Percentiles rank a stretch among this genome's conserved stretches.
Evolutionary conservation across 2,888 invertebrate genomes (phyloP).

Genomic region (Melanotus villosus): DNA sequence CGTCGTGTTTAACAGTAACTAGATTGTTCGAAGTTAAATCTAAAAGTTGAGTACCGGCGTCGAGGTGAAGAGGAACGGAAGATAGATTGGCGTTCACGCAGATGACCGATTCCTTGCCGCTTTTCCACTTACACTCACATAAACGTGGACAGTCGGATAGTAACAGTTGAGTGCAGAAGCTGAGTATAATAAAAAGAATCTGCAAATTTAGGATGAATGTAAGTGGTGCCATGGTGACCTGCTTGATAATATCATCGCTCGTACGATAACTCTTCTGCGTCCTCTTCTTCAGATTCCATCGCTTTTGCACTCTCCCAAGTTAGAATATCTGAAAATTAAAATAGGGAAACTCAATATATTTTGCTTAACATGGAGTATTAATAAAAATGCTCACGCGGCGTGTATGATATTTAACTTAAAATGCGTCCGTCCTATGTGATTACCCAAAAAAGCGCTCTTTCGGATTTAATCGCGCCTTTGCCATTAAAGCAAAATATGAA

Average conservation of each 20-base stretch:
- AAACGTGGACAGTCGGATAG: slow-evolving; percentile 79
- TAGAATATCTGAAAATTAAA: slow-evolving; percentile 50
- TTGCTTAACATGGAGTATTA: too few relatives aligned
- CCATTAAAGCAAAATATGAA: slow-evolving; percentile 18
- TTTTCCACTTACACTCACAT: slow-evolving; percentile 92
- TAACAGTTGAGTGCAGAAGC: slow-evolving; percentile 66
- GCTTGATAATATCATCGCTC: slow-evolving; percentile 37
- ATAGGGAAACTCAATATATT: too few relatives aligned
- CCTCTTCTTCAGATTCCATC: slow-evolving; percentile 63
- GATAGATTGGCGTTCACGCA: slow-evolving; percentile 84
- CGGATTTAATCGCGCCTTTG: slow-evolving; percentile 8
- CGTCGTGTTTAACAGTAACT: slow-evolving; percentile 77
- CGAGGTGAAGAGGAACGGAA: slow-evolving; percentile 81
- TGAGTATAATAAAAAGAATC: slow-evolving; percentile 58
- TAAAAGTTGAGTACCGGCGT: slow-evolving; percentile 84
- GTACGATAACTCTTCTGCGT: slow-evolving; percentile 53
- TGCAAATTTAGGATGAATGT: slow-evolving; percentile 40
- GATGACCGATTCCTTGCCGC: slow-evolving; percentile 87
- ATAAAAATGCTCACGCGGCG: too few relatives aligned
- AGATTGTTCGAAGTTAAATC: slow-evolving; percentile 84
- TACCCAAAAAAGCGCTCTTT: background rate
- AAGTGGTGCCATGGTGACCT: slow-evolving; percentile 38
- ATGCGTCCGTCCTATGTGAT: too few relatives aligned
- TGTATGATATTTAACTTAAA: too few relatives aligned
- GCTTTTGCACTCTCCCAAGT: slow-evolving; percentile 30